Percentiles rank a stretch among this genome's conserved stretches.
These are phyloP conservation scores for Ciconia maguari DNA, from an alignment of 2,113 vertebrate species.

Conservation along the genomic window DNA sequence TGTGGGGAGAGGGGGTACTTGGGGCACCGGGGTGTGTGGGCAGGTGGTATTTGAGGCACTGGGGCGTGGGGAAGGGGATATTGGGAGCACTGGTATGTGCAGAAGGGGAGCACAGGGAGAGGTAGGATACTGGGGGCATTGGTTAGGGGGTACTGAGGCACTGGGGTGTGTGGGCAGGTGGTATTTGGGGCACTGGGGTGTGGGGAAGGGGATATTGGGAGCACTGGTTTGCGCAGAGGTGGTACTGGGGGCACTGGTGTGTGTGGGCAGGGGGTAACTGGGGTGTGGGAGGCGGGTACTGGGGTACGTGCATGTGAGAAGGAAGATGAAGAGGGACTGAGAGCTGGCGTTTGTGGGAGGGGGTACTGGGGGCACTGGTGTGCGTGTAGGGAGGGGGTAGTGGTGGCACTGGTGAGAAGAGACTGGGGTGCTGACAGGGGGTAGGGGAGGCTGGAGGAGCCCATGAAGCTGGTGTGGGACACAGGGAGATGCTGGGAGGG, in stretches of 20 bases:
- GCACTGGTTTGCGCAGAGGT: too few species aligned
- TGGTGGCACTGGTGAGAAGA: neutral
- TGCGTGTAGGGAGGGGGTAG: neutral
- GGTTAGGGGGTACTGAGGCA: too few species aligned
- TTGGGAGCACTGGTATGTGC: too few species aligned
- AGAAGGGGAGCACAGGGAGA: neutral
- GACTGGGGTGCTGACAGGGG: too few species aligned
- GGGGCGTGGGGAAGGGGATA: neutral
- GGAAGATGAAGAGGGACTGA: neutral
- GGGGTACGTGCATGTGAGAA: neutral
- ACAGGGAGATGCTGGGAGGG: neutral
- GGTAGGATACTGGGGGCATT: too few species aligned
- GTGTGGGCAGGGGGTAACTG: neutral
- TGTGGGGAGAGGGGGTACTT: too few species aligned
- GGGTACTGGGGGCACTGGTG: neutral
- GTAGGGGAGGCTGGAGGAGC: neutral
- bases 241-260: too few species aligned
- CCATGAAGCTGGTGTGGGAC: neutral
- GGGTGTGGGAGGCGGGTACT: neutral
- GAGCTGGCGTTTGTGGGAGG: neutral
- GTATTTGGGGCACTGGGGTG: neutral
- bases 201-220: neutral
- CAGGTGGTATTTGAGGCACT: too few species aligned
- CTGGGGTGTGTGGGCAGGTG: neutral
- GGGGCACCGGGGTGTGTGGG: too few species aligned